A percentile compares a stretch with the other conserved stretches of the same genome.
Conservation (phyloP, 2,888 invertebrate species). For the Cryptocheilus praepositus region DNA sequence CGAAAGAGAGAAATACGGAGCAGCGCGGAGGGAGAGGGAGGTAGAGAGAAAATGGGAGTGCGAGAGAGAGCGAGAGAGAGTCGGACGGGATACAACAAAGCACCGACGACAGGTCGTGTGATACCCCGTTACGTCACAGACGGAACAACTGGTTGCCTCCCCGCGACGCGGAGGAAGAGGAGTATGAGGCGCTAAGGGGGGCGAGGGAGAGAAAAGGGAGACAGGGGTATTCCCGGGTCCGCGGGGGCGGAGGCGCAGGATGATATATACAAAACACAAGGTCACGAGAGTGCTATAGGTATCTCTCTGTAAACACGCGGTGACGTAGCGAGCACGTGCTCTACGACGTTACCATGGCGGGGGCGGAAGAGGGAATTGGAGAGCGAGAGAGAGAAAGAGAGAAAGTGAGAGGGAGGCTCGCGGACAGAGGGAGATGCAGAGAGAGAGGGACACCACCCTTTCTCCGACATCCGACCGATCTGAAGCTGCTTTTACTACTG, state of each 20-base stretch:
- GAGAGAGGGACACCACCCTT: too few species aligned
- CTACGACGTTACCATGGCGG: constrained; percentile 49
- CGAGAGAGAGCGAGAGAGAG: constrained; percentile 26
- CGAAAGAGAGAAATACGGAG: not conserved
- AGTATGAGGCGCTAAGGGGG: constrained; percentile 24
- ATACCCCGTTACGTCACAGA: constrained; percentile 66
- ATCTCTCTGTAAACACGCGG: constrained; percentile 69
- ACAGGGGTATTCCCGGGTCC: constrained; percentile 44
- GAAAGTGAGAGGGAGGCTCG: not conserved
- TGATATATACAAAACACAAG: constrained; percentile 70
- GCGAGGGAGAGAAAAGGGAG: constrained; percentile 23
- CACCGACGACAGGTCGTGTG: constrained; percentile 61
- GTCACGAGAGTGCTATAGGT: constrained; percentile 69
- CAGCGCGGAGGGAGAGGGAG: not conserved
- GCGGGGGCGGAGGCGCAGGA: constrained; percentile 41
- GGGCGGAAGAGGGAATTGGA: constrained; percentile 27
- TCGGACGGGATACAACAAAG: constrained; percentile 51
- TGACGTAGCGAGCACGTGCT: constrained; percentile 67
- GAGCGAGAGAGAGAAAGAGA: constrained; percentile 8
- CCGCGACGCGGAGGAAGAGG: constrained; percentile 65
- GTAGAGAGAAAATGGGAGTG: constrained; percentile 8
- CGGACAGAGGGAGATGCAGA: too few species aligned
- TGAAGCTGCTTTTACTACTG: not conserved
- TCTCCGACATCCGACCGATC: not conserved
- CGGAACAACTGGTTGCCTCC: constrained; percentile 76